Conservation (phyloP, 2,113 vertebrate species). For the Tragelaphus buxtoni region DNA sequence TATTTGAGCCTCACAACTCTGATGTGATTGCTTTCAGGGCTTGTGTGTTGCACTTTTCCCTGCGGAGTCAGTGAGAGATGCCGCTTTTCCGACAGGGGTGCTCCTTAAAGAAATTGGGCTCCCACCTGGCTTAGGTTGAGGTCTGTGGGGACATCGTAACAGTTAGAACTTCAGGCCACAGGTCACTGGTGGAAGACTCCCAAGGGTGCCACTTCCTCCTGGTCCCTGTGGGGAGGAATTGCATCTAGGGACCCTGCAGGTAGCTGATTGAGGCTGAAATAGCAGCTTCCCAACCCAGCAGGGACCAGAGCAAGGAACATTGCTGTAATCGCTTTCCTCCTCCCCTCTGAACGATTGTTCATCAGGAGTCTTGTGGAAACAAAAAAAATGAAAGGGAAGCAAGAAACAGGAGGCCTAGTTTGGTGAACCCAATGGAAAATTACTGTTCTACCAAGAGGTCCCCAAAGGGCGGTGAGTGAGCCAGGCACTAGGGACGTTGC, state of each 20-base stretch:
- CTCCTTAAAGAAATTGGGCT: not conserved
- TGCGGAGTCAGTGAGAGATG: not conserved
- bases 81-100: not conserved
- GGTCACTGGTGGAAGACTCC: not conserved
- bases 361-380: constrained; percentile 49
- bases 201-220: not conserved
- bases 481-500: not conserved
- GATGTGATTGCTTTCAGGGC: not conserved
- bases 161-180: not conserved
- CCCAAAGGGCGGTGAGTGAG: accelerated
- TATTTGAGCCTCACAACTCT: not conserved
- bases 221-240: not conserved
- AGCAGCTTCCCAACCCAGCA: constrained; percentile 36
- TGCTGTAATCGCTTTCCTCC: constrained; percentile 43
- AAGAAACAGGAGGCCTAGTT: constrained; percentile 30
- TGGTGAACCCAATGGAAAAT: constrained; percentile 20
- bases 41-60: not conserved
- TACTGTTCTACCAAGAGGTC: not conserved
- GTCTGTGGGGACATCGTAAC: not conserved
- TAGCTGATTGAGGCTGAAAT: constrained; percentile 64
- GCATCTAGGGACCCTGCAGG: constrained; percentile 47
- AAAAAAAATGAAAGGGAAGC: constrained; percentile 24
- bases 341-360: constrained; percentile 24
- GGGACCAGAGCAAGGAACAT: constrained; percentile 33
- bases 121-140: not conserved